These are phyloP conservation scores for Porites australiensis DNA, from an alignment of 64 coral and sea anemone species.

Conservation along the genomic window DNA sequence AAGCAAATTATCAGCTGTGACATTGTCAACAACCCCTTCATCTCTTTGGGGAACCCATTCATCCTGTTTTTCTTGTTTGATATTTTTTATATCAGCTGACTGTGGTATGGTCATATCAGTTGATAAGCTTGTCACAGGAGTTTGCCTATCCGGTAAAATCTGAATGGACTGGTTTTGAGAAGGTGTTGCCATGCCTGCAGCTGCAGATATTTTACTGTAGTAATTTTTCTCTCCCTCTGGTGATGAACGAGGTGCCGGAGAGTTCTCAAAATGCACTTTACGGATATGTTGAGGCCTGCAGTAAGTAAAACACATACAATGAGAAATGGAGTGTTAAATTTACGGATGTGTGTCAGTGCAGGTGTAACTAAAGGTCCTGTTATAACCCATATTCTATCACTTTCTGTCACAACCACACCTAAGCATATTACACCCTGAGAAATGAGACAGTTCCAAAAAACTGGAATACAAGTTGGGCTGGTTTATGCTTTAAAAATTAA, in stretches of 20 bases:
- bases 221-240: neutral
- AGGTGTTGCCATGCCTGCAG: neutral
- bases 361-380: too few species aligned
- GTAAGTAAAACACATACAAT: neutral
- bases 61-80: neutral
- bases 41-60: neutral
- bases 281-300: neutral
- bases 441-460: too few species aligned
- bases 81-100: neutral
- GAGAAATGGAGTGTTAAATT: too few species aligned
- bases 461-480: too few species aligned
- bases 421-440: too few species aligned
- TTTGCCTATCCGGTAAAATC: neutral
- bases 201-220: neutral
- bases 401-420: too few species aligned
- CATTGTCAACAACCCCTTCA: neutral
- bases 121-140: neutral
- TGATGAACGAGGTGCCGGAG: neutral
- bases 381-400: too few species aligned
- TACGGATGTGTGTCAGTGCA: too few species aligned
- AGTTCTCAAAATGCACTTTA: slow-evolving; percentile 27
- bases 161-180: slow-evolving; percentile 1
- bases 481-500: too few species aligned
- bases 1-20: neutral
- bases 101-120: neutral